Base-by-base conservation (phyloP, 2,888 invertebrate species). In the Leucophenga maculata region DNA sequence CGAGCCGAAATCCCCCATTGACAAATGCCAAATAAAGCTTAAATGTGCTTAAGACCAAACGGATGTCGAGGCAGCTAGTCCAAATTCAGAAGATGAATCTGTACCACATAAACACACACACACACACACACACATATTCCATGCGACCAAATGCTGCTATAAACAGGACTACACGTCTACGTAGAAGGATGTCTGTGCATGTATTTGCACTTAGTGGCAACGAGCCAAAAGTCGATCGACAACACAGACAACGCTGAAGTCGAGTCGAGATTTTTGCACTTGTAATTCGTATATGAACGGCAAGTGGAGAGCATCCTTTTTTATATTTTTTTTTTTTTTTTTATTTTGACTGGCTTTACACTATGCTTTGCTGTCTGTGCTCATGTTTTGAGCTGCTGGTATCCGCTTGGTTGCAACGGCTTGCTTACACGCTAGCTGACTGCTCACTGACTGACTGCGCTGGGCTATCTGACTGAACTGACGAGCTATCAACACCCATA, bases 11-110 rank as follows among this genome's bases (percentile, higher is more conserved):
- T 77, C 80, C 80, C 73, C 76, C 82, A 83, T 82, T 83, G 83
- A 83, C 80, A 82, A 83, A 81, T 81, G 82, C 78, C 83, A 78
- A 80, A 82, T 78, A 78, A 78, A 74, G 82, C 81, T 81, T 78
- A 78, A 82, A 80, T 83, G 74, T 75, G 83, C 83, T 83, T 82
- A 78, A 73, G 73, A 60, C 32, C 32, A 55, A 44, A 66, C 66
- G 31, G 54, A 44, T 39, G 66, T 16, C 16, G n/a, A 13, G 11
- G 39, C 44, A 31, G 13, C 9, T 9, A 39, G 39, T 66, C 73
- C 65, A 59, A 64, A 50, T 57, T 65, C 66, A 69, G 64, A 72
- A 67, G 54, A 69, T 22, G 22, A 39, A 48, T 8, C 20, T 31
- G 52, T 66, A 71, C n/a, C n/a, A n/a, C n/a, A n/a, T n/a, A n/a